phyloP scores from a whole-genome alignment of 1,140 invertebrate species.

The Drosophila truncata region DNA sequence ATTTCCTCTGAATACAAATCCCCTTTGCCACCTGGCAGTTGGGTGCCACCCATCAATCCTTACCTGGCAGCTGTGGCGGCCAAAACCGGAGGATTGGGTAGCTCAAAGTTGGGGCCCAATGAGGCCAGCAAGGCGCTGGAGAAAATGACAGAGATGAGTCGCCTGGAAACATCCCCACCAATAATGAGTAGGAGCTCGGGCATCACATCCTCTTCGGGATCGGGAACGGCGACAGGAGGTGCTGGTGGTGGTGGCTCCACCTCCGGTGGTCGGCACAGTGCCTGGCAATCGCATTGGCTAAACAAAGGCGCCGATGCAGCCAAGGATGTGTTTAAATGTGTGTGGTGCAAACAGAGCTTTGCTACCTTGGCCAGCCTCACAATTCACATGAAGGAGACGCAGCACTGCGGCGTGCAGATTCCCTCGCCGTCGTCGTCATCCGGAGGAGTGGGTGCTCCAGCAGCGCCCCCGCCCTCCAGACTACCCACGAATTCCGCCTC shows the following conservation, averaged over 20 bases:
- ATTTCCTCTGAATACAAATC: conserved; percentile 86
- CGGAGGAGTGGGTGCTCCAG: not conserved
- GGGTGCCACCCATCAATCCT: conserved; percentile 92
- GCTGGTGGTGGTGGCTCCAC: conserved; percentile 67
- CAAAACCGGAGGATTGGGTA: conserved; percentile 85
- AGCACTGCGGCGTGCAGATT: conserved; percentile 95
- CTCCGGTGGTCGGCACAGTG: conserved; percentile 90
- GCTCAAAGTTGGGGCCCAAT: conserved; percentile 89
- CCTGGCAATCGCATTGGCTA: conserved; percentile 98
- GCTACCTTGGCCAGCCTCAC: conserved; percentile 95
- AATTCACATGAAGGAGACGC: conserved; percentile 97
- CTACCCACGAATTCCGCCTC: conserved; percentile 83
- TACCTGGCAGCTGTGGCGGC: conserved; percentile 92
- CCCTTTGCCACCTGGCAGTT: conserved; percentile 87
- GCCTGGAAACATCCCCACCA: conserved; percentile 85
- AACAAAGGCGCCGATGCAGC: conserved; percentile 97
- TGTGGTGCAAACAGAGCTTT: conserved; percentile 98
- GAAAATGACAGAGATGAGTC: conserved; percentile 96
- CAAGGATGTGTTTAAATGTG: conserved; percentile 97
- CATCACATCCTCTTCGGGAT: conserved; percentile 73
- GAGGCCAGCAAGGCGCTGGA: conserved; percentile 94
- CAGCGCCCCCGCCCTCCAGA: conserved; percentile 10
- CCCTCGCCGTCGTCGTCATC: conserved; percentile 84
- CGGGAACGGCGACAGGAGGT: conserved; percentile 68
- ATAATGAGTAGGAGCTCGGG: not conserved